Evolutionary conservation across 2,888 invertebrate species (phyloP), one percentile per base, ranked within the genome.

Genomic region (Yponomeuta cagnagella): DNA sequence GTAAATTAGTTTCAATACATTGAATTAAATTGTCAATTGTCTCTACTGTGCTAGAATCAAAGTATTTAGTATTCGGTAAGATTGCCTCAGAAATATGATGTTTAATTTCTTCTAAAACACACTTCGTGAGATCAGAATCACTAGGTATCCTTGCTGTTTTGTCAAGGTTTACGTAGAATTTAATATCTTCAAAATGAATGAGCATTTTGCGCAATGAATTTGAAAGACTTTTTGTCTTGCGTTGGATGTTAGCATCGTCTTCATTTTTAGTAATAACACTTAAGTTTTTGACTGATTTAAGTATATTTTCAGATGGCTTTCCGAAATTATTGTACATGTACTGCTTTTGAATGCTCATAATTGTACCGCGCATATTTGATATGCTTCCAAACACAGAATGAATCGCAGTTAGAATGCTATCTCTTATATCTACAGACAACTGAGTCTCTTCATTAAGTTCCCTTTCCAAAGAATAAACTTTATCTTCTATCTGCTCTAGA

Each of bases 301-400:
- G 77, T 70, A 90, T 72, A 9, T 74, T 76, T 79, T 87, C 85
- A 4, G 87, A 86, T 9, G 92, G 91, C 74, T 86, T 85, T 2
- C 89, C 90, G 74, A 88, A 92, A 74, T 90, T 88, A 74, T 89
- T 85, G 74, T 86, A 87, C 85, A 92, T 85, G 64, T 84, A 89
- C 70, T 81, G 85, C 76, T 89, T 91, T 79, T 88, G 90, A 73
- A 91, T 81, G 74, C 87, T 89, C 23, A 88, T 83, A 70, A 93
- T 83, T n/a, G 92, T 88, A 73, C 93, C 87, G 70, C 93, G 88
- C 84, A 94, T 93, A 71, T 92, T 88, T 70, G 92, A 92, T 75
- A 93, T 92, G 74, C 89, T 91, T 10, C 88, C 84, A 75, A 93
- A 93, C 63, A 93, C 82, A 63, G 93, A 92, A 79, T 92, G 88